Percentiles rank a stretch among this genome's conserved stretches.
Evolutionary conservation across 2,113 vertebrate species (phyloP).

Genomic region (Sinocyclocheilus maitianheensis): DNA sequence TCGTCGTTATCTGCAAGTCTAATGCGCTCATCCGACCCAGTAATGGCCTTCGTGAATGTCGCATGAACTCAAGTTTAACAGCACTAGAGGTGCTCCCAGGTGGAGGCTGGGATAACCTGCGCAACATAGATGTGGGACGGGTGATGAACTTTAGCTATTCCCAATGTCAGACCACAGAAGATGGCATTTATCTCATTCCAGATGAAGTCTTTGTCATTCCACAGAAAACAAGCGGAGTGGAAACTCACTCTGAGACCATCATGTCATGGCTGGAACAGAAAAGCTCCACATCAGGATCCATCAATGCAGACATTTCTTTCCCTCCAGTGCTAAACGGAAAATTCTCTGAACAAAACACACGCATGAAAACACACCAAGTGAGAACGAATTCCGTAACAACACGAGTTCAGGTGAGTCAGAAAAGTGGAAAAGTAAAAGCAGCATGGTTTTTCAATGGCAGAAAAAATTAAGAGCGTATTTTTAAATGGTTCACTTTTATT

Average conservation of each 20-base stretch:
- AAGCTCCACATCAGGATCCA: constrained; percentile 78
- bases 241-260: constrained; percentile 86
- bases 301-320: constrained; percentile 82
- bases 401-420: constrained; percentile 74
- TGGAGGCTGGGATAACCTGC: constrained; percentile 92
- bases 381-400: constrained; percentile 78
- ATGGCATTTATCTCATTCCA: constrained; percentile 85
- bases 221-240: constrained; percentile 82
- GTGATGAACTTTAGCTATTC: constrained; percentile 84
- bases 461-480: too few species aligned
- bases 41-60: constrained; percentile 77
- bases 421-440: neutral
- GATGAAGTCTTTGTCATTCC: constrained; percentile 86
- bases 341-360: constrained; percentile 79
- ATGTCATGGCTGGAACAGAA: constrained; percentile 83
- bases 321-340: constrained; percentile 79
- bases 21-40: constrained; percentile 33
- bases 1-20: constrained; percentile 52
- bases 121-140: constrained; percentile 86
- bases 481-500: neutral
- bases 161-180: constrained; percentile 86
- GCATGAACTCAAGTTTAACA: constrained; percentile 65
- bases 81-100: constrained; percentile 87
- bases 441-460: neutral
- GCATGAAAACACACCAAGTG: constrained; percentile 86